A percentile compares a stretch with the other conserved stretches of the same genome.
These are phyloP conservation scores for Patella depressa DNA, from an alignment of 2,888 invertebrate species.

Conservation along the genomic window DNA sequence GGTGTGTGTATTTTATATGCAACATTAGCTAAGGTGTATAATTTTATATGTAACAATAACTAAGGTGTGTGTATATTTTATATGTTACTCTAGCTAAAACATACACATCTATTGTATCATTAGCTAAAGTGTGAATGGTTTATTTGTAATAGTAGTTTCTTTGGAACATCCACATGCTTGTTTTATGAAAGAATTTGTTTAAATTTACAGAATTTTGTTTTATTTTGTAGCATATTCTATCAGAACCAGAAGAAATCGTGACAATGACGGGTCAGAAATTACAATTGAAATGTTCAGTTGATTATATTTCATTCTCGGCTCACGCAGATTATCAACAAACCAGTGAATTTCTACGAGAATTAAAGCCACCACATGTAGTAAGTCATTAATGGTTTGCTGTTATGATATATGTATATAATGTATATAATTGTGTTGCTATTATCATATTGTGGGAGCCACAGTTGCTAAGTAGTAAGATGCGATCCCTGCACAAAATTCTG, in stretches of 20 bases:
- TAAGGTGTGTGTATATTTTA: too few species aligned
- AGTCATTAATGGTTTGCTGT: conserved; percentile 26
- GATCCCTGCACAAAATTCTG: neutral
- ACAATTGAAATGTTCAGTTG: conserved; percentile 96
- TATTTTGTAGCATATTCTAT: conserved; percentile 80
- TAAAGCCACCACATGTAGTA: conserved; percentile 96
- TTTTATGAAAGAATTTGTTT: too few species aligned
- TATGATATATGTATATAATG: too few species aligned
- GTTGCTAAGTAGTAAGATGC: conserved; percentile 31
- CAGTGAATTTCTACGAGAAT: conserved; percentile 92
- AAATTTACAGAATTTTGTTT: neutral
- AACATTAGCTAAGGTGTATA: too few species aligned
- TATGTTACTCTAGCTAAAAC: too few species aligned
- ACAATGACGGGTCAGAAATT: conserved; percentile 96
- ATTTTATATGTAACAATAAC: too few species aligned
- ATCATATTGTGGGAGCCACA: neutral
- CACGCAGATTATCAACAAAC: conserved; percentile 99
- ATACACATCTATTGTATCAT: too few species aligned
- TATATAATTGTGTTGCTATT: too few species aligned
- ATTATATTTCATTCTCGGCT: conserved; percentile 99
- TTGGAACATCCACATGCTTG: too few species aligned
- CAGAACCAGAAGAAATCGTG: conserved; percentile 97
- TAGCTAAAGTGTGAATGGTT: too few species aligned
- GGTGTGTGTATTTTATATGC: conserved; percentile 42
- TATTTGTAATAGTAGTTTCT: too few species aligned